Conservation (phyloP, 2,113 vertebrate genomes). For the Carassius auratus region DNA sequence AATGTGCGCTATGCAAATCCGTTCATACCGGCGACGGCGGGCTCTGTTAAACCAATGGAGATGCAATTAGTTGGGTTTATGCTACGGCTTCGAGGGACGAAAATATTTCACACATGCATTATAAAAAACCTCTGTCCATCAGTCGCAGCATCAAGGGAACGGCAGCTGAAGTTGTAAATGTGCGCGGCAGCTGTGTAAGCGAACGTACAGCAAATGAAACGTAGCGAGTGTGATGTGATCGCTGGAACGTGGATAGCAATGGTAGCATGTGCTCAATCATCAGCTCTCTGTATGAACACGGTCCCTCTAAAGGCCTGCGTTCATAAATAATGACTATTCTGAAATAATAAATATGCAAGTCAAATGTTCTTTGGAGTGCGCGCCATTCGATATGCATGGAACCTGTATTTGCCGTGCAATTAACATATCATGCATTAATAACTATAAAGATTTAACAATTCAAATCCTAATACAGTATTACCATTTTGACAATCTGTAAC, state of each 20-base stretch:
- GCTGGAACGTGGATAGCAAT: neutral
- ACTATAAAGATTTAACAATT: neutral
- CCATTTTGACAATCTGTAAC: neutral
- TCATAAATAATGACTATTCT: neutral
- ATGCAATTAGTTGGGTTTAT: neutral
- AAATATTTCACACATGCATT: neutral
- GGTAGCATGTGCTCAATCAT: neutral
- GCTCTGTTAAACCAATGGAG: constrained; percentile 12
- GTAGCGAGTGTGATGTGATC: constrained; percentile 22
- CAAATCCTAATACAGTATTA: neutral
- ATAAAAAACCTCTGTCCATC: neutral
- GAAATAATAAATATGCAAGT: neutral
- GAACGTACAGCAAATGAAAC: neutral
- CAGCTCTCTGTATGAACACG: neutral
- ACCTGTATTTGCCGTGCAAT: neutral
- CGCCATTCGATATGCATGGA: neutral
- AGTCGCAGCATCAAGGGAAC: neutral
- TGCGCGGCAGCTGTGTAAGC: constrained; percentile 28
- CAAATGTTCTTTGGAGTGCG: neutral
- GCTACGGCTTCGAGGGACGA: neutral
- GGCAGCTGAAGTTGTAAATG: neutral
- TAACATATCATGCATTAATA: neutral
- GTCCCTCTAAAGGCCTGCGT: too few species aligned
- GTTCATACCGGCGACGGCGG: neutral
- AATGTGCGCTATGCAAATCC: constrained; percentile 1